Base-by-base conservation (phyloP, 1,140 invertebrate genomes). In the Physella acuta region DNA sequence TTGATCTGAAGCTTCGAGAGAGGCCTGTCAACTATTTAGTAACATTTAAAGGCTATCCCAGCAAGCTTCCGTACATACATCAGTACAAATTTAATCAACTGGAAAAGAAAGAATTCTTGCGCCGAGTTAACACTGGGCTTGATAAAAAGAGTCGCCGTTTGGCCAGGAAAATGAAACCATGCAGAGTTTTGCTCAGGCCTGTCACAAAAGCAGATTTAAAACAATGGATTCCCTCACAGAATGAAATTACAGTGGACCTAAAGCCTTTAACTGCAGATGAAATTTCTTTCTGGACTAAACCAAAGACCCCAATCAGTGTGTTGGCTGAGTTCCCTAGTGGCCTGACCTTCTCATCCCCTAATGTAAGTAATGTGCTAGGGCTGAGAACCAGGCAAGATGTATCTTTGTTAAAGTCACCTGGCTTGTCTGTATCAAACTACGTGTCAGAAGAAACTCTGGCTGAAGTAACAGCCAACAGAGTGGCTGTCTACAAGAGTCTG, bases 361-460 rank as follows among this genome's bases (percentile, higher is more conserved):
- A 79, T 39, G 74, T 80, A 52, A 77, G 80, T 52, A 76, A 74
- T 67, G 37, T 80, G 4, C 72, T 81, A 4, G 80, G 80, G 0
- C 61, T 81, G 61, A 78, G 75, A 71, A 77, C 73, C 26, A 70
- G 73, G 60, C 31, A 51, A 3, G 39, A 44, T 2, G 17, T 52
- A 20, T 30, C 59, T 24, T 8, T 44, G 26, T 34, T 24, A 8
- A 26, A n/a, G 8, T 11, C 14, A 24, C 33, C 61, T 60, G 44
- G 5, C 24, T 39, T 71, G 3, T 65, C 53, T 11, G 36, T 63
- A 0, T n/a, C 59, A 26, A 70, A 70, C 63, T 59, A 51, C 59
- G 75, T 80, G 39, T 80, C 79, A n/a, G 79, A 80, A 58, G 75
- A 79, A 34, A 67, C 73, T 1, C 75, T 73, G 66, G 77, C 75